Conservation (phyloP, 2,888 invertebrate genomes). For the Oxystoma pomonae region DNA sequence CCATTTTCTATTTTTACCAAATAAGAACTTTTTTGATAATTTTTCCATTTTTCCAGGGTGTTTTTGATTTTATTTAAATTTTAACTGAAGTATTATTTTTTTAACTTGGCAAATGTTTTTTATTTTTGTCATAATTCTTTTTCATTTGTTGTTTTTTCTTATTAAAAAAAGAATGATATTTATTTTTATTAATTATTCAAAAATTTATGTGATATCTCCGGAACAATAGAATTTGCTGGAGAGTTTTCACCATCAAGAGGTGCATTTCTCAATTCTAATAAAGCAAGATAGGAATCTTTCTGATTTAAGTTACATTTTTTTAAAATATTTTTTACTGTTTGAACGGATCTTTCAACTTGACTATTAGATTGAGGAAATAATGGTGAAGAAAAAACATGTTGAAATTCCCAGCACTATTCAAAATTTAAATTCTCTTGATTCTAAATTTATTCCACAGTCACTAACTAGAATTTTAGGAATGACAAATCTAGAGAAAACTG, state of each 20-base stretch:
- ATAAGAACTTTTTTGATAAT: neutral
- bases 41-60: constrained; percentile 1
- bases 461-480: neutral
- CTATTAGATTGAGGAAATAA: neutral
- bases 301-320: neutral
- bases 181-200: neutral
- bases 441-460: no score
- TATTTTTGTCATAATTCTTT: no score
- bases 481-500: neutral
- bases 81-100: neutral
- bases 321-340: neutral
- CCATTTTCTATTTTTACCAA: neutral
- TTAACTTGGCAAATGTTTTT: neutral
- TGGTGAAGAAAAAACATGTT: no score
- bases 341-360: neutral
- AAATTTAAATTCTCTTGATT: no score
- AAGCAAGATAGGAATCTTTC: no score
- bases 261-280: neutral
- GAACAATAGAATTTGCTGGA: no score
- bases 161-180: no score
- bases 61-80: constrained; percentile 1
- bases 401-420: no score
- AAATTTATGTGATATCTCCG: constrained; percentile 1
- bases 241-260: no score
- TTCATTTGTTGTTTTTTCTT: no score